These are phyloP conservation scores for Channa striata DNA, from an alignment of 2,797 vertebrate species.

Conservation along the genomic window DNA sequence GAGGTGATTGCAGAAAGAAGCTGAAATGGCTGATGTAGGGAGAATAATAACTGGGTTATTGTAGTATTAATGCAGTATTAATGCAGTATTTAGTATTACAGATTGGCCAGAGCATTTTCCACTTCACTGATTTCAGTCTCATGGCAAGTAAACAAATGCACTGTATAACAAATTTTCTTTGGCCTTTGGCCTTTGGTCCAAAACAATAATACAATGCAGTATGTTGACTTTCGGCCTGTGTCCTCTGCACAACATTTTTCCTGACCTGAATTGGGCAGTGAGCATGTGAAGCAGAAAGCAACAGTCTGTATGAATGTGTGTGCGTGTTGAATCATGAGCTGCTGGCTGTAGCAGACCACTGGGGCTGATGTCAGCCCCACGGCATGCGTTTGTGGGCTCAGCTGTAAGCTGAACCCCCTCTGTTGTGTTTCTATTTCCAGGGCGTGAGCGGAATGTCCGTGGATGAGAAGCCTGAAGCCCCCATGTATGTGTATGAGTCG, in stretches of 20 bases:
- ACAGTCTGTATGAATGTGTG: slow-evolving; percentile 22
- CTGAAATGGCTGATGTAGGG: too few species aligned
- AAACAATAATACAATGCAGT: too few species aligned
- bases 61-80: too few species aligned
- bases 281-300: slow-evolving; percentile 22
- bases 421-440: slow-evolving; percentile 86
- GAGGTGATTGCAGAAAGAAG: too few species aligned
- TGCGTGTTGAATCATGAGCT: slow-evolving; percentile 64
- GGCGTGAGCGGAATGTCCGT: slow-evolving; percentile 99
- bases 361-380: slow-evolving; percentile 73
- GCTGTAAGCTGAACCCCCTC: slow-evolving; percentile 67
- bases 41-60: too few species aligned
- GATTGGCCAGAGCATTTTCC: too few species aligned
- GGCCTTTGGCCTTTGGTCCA: too few species aligned
- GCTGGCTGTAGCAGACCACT: slow-evolving; percentile 51
- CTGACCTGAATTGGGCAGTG: slow-evolving; percentile 22
- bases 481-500: slow-evolving; percentile 99
- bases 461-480: slow-evolving; percentile 99
- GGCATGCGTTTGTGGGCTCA: slow-evolving; percentile 63
- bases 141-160: too few species aligned
- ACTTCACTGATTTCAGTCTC: too few species aligned
- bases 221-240: too few species aligned
- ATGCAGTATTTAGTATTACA: too few species aligned
- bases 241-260: neutral
- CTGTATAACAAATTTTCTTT: too few species aligned